Percentiles rank a stretch among this genome's conserved stretches.
These are phyloP conservation scores for Catagonus wagneri DNA, from an alignment of 2,113 vertebrate species.

Conservation along the genomic window DNA sequence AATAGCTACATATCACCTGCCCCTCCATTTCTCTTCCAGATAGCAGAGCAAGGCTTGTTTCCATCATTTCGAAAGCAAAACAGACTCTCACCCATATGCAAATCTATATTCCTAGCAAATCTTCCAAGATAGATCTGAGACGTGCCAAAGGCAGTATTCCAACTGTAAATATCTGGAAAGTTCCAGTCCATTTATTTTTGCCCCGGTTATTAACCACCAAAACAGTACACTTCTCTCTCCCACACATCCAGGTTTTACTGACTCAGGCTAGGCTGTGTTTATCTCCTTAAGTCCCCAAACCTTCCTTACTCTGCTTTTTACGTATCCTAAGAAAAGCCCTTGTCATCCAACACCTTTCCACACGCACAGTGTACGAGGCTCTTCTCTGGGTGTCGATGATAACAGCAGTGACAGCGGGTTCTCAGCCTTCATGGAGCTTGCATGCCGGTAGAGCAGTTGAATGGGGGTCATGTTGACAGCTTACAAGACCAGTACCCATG, in stretches of 20 bases:
- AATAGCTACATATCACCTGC: not conserved
- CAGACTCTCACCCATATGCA: constrained; percentile 44
- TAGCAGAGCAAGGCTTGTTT: constrained; percentile 13
- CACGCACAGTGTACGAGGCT: rapidly evolving
- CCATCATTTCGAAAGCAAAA: not conserved
- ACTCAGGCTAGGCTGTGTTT: not conserved
- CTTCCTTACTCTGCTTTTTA: not conserved
- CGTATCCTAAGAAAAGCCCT: not conserved
- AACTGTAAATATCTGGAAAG: constrained; percentile 77
- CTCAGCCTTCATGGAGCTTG: not conserved
- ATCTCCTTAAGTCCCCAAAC: not conserved
- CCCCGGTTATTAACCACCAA: constrained; percentile 53
- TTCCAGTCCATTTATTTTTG: constrained; percentile 71
- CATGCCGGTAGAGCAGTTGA: rapidly evolving
- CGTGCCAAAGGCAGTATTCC: constrained; percentile 68
- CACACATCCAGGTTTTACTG: constrained; percentile 8
- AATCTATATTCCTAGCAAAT: constrained; percentile 54
- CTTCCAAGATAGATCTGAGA: constrained; percentile 55
- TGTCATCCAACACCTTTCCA: not conserved
- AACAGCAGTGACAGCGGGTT: not conserved
- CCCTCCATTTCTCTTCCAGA: constrained; percentile 54
- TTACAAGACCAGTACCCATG: no score
- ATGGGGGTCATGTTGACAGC: not conserved
- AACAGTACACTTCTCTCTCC: constrained; percentile 43
- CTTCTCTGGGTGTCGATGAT: not conserved